Base-by-base conservation (phyloP, 2,113 vertebrate species). In the Alosa alosa region DNA sequence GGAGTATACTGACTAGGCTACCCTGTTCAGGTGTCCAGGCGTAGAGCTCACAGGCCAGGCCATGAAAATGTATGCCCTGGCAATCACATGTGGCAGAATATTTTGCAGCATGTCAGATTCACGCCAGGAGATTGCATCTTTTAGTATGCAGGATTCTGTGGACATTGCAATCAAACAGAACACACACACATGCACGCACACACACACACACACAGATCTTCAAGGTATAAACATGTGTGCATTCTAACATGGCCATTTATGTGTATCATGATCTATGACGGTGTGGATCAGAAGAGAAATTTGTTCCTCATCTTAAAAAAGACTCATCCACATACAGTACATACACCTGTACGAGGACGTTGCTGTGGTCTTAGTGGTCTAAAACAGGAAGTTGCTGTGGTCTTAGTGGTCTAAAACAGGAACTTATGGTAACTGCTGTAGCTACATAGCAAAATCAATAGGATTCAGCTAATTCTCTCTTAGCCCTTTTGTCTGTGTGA, bases 31-130 rank as follows among this genome's bases (percentile, higher is more conserved):
- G 22, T 72, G 1, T 72, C 7, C 64, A 72, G 64, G 64, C 31
- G 64, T 72, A 6, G n/a, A 36, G 64, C 10, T 72, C 25, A 36
- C n/a, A 31, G 64, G n/a, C 11, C 25, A 36, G 4, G 1, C 60
- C 25, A 39, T 39, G 36, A 17, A 78, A 78, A 78, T 36, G 5
- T 78, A 15, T 78, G 72, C 25, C 9, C 36, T 36, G 64, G 72
- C 72, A 78, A 78, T 78, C 31, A 78, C 13, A 5, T 17, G 15
- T 10, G 4, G 64, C 64, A 13, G 11, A 31, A 39, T 4, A 39
- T 78, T 78, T 39, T 78, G 13, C 72, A 17, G 72, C 72, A 31
- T 78, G 72, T 78, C 72, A 72, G 72, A 78, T 36, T 6, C 72
- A 78, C 72, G 39, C 11, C 2, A 5, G 13, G 72, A 78, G 72